Base-by-base conservation (phyloP, 2,888 invertebrate species). In the Parascotia fuliginaria region DNA sequence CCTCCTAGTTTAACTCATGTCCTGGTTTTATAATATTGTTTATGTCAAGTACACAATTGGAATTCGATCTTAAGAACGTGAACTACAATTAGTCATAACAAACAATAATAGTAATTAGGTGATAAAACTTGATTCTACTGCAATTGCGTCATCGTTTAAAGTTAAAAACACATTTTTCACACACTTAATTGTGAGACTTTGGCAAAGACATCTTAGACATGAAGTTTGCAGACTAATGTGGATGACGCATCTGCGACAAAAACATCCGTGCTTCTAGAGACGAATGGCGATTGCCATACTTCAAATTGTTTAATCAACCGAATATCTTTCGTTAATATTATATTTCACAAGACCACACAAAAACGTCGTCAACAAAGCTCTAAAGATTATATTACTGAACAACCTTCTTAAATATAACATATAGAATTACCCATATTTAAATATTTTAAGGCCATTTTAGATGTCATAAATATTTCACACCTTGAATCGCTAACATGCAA, bases 51-150 rank as follows among this genome's bases (percentile, higher is more conserved):
- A 13, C 7, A 13, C 31, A 31, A 13, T n/a, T 31, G 9, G 31
- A 13, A 14, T 13, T 31, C 13, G 12, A 7, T 13, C 7, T 11
- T 1, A 31, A 31, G 9, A 13, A 3, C 9, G 1, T n/a, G n/a
- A n/a, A 42, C 32, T 19, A 43, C 22, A 36, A 52, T 65, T 62
- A 60, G 61, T 62, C 65, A 62, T 53, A 58, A 43, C 12, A 36
- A 46, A 68, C 51, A 65, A 68, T 57, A 47, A 38, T n/a, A 12
- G 62, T 55, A 65, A 65, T 60, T 65, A 68, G 55, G 47, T 44
- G 37, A 14, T 29, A 57, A 52, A 47, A 54, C 51, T 48, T 37
- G 57, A 53, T 61, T 50, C 55, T 49, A 60, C 49, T 64, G 39
- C 43, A 31, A 39, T 65, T 62, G 65, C 58, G 65, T 57, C 57